Base-by-base conservation (phyloP, 2,888 invertebrate species). In the Drosophila formosana region DNA sequence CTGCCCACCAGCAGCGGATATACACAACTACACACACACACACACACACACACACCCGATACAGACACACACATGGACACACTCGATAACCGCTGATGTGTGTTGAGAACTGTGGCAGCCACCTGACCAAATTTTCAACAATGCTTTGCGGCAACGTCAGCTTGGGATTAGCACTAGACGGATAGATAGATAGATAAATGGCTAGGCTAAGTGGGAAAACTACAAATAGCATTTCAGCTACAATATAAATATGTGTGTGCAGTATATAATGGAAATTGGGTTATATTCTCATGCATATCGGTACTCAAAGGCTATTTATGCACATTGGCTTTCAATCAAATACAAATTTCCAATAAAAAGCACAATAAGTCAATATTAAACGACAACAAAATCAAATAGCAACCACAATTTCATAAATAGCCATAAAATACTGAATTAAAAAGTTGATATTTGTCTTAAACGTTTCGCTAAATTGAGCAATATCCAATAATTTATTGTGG, bases 1-100 rank as follows among this genome's bases (percentile, higher is more conserved):
- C 86, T 86, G 83, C 83, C 83, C 86, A 83, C 83, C 66, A 81
- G 79, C 86, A 81, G 79, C 86, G 83, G 83, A 83, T 83, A 75
- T 55, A 62, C 57, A 68, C 46, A 79, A 60, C 55, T 39, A 57
- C 46, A 60, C 52, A 67, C 43, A 79, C 18, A 79, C 65, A n/a
- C 63, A 53, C 39, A 61, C 39, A 67, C 46, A 79, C 65, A 56
- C 46, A 61, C 39, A 63, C 37, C 66, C 28, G 28, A 28, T 4
- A 28, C 4, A 28, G 28, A 58, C 25, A 41, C 30, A 71, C 13
- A 28, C 0, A 28, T 0, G 4, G 28, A 58, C 25, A 41, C 25
- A 34, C 18, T 45, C n/a, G 28, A 9, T 28, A 50, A 25, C 23
- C 11, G 4, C 5, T 28, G 30, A 13, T 45, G 11, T 65, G 37